These are phyloP conservation scores for Aphaenogaster ashmeadi DNA, from an alignment of 1,140 invertebrate species.

Conservation along the genomic window DNA sequence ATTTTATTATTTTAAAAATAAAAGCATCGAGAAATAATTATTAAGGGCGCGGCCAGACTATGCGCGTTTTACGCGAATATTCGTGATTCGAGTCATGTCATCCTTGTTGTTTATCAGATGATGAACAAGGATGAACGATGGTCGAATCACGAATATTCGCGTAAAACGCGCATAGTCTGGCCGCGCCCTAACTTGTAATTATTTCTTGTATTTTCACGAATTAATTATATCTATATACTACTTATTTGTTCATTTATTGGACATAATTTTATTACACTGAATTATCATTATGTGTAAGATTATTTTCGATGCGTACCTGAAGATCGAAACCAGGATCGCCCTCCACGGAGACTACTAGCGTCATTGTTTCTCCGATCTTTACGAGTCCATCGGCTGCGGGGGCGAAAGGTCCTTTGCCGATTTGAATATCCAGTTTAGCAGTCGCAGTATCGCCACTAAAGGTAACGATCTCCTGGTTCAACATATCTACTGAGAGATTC, in stretches of 20 bases:
- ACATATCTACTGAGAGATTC: conserved; percentile 92
- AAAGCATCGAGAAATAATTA: too few species aligned
- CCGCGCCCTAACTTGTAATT: neutral
- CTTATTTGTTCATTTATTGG: neutral
- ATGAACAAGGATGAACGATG: too few species aligned
- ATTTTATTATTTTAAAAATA: too few species aligned
- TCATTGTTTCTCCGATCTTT: conserved; percentile 94
- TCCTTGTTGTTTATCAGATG: too few species aligned
- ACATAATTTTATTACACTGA: neutral
- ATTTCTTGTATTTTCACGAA: neutral
- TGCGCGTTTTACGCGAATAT: too few species aligned
- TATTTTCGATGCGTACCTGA: conserved; percentile 82
- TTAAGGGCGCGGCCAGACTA: too few species aligned
- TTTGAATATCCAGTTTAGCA: conserved; percentile 93
- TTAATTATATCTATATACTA: neutral
- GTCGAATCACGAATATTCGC: too few species aligned
- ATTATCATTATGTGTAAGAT: neutral
- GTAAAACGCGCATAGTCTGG: too few species aligned
- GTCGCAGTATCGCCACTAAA: conserved; percentile 94
- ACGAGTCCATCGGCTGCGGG: conserved; percentile 92
- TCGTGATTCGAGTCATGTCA: too few species aligned
- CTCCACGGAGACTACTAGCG: conserved; percentile 93
- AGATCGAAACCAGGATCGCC: conserved; percentile 94
- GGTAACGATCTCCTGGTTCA: conserved; percentile 93
- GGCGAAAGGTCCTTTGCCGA: conserved; percentile 93